phyloP scores from a whole-genome alignment of 1,140 invertebrate species.

The Camponotus vicinus region DNA sequence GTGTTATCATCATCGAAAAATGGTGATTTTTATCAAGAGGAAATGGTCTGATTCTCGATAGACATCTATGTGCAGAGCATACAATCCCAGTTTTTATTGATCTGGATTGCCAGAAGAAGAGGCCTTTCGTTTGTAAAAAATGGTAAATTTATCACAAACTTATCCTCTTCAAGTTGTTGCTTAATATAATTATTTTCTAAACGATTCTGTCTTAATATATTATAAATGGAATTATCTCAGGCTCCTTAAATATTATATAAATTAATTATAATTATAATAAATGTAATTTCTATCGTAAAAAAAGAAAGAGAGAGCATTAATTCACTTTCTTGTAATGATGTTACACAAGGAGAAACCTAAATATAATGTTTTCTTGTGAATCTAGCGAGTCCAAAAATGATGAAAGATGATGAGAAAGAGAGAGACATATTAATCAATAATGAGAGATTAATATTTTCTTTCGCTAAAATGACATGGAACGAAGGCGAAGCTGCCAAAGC shows the following conservation, averaged over 20 bases:
- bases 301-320: too few relatives aligned
- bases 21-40: constrained; percentile 20
- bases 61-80: constrained; percentile 62
- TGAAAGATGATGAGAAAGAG: neutral
- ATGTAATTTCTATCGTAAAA: too few relatives aligned
- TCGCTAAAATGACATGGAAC: constrained; percentile 58
- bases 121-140: constrained; percentile 71
- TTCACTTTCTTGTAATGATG: too few relatives aligned
- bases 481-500: constrained; percentile 49
- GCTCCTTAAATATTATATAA: too few relatives aligned
- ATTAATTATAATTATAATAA: too few relatives aligned
- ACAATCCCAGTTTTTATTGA: constrained; percentile 66
- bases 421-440: constrained; percentile 11
- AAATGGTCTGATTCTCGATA: constrained; percentile 67
- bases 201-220: neutral
- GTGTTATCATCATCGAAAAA: neutral
- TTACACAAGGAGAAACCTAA: neutral
- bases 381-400: neutral
- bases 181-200: neutral
- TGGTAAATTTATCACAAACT: constrained; percentile 29
- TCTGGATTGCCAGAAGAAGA: constrained; percentile 63
- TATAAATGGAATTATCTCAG: too few relatives aligned
- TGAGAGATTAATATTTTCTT: constrained; percentile 49
- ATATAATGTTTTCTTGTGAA: neutral
- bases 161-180: neutral